Evolutionary conservation across 1,140 invertebrate species (phyloP).

Genomic region (Harpegnathos saltator): DNA sequence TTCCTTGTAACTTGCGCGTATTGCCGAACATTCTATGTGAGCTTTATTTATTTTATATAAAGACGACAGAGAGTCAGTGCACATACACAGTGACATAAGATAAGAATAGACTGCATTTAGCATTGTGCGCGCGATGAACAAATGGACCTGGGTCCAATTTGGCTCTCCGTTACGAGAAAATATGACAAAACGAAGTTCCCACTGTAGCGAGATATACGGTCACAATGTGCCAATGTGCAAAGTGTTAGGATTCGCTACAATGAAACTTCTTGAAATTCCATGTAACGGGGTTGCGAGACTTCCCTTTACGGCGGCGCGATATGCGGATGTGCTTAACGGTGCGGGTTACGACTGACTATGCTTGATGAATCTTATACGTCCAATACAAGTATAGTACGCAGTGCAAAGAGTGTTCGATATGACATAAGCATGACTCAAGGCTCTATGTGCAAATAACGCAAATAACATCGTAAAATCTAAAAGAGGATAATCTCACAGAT

Average conservation of each 20-base stretch:
- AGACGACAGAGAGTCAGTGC: background rate
- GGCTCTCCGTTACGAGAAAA: background rate
- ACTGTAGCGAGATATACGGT: background rate
- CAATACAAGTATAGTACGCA: slow-evolving; percentile 65
- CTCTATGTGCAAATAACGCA: background rate
- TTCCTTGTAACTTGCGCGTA: too few species aligned
- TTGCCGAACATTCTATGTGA: too few species aligned
- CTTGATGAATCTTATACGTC: slow-evolving; percentile 71
- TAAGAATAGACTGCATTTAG: background rate
- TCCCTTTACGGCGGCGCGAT: slow-evolving; percentile 34
- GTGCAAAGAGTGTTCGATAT: slow-evolving; percentile 15
- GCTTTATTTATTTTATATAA: background rate
- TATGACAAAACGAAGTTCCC: background rate
- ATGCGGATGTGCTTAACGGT: slow-evolving; percentile 67
- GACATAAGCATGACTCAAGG: slow-evolving; percentile 15
- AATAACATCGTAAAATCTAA: background rate
- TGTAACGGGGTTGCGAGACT: background rate
- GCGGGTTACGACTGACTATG: slow-evolving; percentile 47
- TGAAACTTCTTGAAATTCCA: slow-evolving; percentile 15
- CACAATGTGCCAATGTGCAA: slow-evolving; percentile 23
- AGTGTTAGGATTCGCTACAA: background rate
- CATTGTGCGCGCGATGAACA: background rate
- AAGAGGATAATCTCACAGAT: background rate
- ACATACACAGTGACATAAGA: background rate
- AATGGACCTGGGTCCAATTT: background rate